Evolutionary conservation across 2,797 vertebrate genomes (phyloP).

Genomic region (Phoeniculus purpureus): DNA sequence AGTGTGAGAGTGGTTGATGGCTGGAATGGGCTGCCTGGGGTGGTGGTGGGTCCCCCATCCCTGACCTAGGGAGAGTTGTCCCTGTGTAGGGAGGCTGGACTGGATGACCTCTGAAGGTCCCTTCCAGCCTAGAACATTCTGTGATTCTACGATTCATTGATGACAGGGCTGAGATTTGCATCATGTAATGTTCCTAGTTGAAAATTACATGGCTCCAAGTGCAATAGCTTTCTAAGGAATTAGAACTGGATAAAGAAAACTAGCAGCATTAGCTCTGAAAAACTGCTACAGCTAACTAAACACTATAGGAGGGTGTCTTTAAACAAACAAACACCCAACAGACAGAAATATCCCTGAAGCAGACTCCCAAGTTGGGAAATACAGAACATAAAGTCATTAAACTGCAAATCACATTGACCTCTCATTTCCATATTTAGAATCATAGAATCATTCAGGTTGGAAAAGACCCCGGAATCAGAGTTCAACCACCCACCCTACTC

Average conservation of each 20-base stretch:
- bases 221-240: background rate
- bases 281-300: conserved; percentile 52
- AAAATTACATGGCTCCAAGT: background rate
- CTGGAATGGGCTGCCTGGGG: no score
- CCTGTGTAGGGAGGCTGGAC: no score
- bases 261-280: background rate
- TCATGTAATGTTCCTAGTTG: background rate
- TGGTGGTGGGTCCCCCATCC: no score
- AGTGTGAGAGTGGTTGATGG: no score
- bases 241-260: background rate
- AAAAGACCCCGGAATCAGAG: no score
- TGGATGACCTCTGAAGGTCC: no score
- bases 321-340: conserved; percentile 33
- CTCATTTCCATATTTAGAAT: conserved; percentile 5
- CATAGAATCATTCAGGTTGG: no score
- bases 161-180: conserved; percentile 24
- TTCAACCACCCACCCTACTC: no score
- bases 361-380: background rate
- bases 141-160: background rate
- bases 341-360: background rate
- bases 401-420: background rate
- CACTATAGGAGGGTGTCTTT: background rate
- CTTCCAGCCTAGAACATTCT: no score
- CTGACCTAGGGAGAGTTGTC: no score
- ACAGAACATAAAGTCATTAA: conserved; percentile 13